Conservation (phyloP, 2,113 vertebrate species). For the Pluvianellus socialis region DNA sequence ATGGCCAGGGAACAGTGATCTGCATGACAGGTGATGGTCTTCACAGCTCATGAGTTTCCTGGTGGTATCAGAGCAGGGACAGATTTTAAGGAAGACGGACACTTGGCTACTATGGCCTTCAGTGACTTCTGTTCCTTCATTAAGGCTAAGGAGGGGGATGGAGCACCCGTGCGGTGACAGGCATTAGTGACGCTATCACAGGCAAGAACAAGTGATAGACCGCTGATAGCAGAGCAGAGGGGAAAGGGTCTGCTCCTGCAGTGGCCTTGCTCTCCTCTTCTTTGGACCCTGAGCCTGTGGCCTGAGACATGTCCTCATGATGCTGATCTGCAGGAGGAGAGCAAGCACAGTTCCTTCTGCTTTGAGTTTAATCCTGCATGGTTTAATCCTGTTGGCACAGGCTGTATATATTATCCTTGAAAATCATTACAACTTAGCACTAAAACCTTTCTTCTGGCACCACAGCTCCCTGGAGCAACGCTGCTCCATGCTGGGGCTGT, state of each 20-base stretch:
- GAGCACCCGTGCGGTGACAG: not conserved
- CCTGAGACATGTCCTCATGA: not conserved
- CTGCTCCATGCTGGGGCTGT: not conserved
- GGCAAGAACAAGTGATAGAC: not conserved
- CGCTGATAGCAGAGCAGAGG: not conserved
- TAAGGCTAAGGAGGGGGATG: not conserved
- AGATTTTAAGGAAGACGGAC: not conserved
- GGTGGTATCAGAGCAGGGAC: not conserved
- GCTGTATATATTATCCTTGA: not conserved
- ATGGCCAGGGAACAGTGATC: not conserved
- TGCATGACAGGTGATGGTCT: not conserved
- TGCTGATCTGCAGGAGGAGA: not conserved
- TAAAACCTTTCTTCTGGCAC: not conserved
- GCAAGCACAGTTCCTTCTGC: not conserved
- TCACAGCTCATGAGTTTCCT: not conserved
- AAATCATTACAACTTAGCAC: not conserved
- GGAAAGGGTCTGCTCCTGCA: not conserved
- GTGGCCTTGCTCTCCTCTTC: not conserved
- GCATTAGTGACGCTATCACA: rapidly evolving
- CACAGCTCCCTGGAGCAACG: not conserved
- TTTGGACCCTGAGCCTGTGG: not conserved
- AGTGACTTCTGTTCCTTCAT: not conserved
- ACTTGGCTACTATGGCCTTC: not conserved
- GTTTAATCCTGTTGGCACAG: not conserved
- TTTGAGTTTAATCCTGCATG: not conserved